Evolutionary conservation across 2,797 vertebrate species (phyloP).

Genomic region (Pelochelys cantorii): DNA sequence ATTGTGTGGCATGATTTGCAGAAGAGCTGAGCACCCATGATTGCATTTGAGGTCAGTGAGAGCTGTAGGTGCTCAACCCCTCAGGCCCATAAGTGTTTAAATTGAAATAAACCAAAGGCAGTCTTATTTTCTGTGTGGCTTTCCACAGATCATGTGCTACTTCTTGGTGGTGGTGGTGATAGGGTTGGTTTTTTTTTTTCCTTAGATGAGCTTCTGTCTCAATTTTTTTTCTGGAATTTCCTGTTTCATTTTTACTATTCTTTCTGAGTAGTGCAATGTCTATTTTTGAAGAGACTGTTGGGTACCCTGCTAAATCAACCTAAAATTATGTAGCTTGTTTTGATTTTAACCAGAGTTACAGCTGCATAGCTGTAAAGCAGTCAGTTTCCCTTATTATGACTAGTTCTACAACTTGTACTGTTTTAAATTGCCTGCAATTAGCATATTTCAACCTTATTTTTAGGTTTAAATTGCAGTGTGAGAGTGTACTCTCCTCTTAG

Average conservation of each 20-base stretch:
- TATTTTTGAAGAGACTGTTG: conserved; percentile 61
- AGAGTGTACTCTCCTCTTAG: conserved; percentile 91
- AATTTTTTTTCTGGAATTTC: not conserved
- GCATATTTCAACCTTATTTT: conserved; percentile 96
- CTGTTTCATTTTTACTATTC: not conserved
- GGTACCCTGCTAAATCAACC: conserved; percentile 79
- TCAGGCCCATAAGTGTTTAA: not conserved
- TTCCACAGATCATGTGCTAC: not conserved
- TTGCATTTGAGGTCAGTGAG: not conserved
- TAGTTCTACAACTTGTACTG: conserved; percentile 88
- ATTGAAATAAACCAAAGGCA: not conserved
- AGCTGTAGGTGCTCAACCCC: conserved; percentile 12
- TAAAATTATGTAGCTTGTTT: conserved; percentile 80
- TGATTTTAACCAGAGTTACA: conserved; percentile 84
- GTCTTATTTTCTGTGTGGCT: not conserved
- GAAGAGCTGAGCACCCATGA: not conserved
- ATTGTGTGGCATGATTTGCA: not conserved
- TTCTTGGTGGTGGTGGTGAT: not conserved
- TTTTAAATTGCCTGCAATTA: conserved; percentile 94
- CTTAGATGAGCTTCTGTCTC: not conserved
- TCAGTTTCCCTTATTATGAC: conserved; percentile 89
- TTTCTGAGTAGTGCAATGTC: conserved; percentile 29
- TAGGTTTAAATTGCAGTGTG: conserved; percentile 94
- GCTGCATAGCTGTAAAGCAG: conserved; percentile 84
- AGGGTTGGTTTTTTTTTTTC: not conserved